phyloP scores from a whole-genome alignment of 2,797 vertebrate species.

The Rachycentron canadum region DNA sequence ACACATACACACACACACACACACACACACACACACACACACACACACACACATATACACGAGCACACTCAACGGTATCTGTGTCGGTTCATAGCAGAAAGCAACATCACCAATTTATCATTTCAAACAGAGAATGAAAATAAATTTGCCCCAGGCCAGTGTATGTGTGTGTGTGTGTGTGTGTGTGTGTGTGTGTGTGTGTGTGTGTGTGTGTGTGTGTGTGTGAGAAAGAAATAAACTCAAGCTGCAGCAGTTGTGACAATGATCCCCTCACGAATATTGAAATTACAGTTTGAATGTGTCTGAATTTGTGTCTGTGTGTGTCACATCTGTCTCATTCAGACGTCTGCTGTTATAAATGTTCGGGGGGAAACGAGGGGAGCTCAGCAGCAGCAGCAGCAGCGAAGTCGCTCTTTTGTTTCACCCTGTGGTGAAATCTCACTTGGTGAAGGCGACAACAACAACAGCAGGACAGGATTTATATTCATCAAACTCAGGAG shows the following conservation, averaged over 20 bases:
- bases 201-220: slow-evolving; percentile 19
- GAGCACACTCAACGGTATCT: not conserved
- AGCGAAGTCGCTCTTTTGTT: not conserved
- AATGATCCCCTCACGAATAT: slow-evolving; percentile 27
- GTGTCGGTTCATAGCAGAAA: slow-evolving; percentile 15
- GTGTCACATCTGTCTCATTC: slow-evolving; percentile 32
- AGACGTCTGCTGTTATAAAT: slow-evolving; percentile 13
- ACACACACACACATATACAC: not conserved
- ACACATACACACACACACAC: not conserved
- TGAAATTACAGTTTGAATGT: slow-evolving; percentile 7
- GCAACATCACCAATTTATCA: slow-evolving; percentile 14
- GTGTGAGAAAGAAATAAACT: slow-evolving; percentile 41
- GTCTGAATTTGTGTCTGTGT: slow-evolving; percentile 9
- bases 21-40: not conserved
- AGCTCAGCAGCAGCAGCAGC: no score
- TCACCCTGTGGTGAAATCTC: not conserved
- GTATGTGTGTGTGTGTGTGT: not conserved
- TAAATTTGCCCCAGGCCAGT: slow-evolving; percentile 9
- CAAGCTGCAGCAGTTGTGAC: slow-evolving; percentile 37
- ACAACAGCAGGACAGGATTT: not conserved
- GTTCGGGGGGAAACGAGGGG: slow-evolving; percentile 4
- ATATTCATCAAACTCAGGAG: not conserved
- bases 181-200: slow-evolving; percentile 4
- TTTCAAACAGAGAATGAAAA: slow-evolving; percentile 30
- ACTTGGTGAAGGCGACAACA: not conserved